Percentiles rank a stretch among this genome's conserved stretches.
Conservation (phyloP, 2,888 invertebrate genomes). For the Lithophane socia region DNA sequence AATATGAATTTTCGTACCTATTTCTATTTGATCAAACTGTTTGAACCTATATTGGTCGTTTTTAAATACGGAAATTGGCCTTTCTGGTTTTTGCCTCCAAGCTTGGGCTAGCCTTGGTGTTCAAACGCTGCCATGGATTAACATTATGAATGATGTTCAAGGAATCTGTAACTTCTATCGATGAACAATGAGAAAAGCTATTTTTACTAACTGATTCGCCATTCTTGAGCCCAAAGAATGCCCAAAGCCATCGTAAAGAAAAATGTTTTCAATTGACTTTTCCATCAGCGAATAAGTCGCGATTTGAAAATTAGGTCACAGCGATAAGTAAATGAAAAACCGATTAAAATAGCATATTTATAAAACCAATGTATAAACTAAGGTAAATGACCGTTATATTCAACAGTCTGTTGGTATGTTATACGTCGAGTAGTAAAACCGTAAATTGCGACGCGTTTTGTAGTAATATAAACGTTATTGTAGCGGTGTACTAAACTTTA, state of each 20-base stretch:
- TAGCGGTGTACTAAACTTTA: slow-evolving; percentile 29
- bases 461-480: slow-evolving; percentile 25
- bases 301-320: slow-evolving; percentile 46
- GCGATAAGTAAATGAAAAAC: slow-evolving; percentile 30
- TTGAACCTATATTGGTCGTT: not conserved
- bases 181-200: not conserved
- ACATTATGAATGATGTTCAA: not conserved
- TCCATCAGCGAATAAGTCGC: slow-evolving; percentile 3
- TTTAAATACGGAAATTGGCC: not conserved
- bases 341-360: slow-evolving; percentile 46
- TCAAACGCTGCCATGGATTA: not conserved
- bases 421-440: slow-evolving; percentile 35
- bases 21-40: too few relatives aligned
- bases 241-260: not conserved
- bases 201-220: not conserved
- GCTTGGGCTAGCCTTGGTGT: not conserved
- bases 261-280: slow-evolving; percentile 7
- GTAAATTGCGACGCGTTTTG: slow-evolving; percentile 37
- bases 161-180: not conserved
- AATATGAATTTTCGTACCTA: too few relatives aligned
- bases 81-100: not conserved
- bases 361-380: slow-evolving; percentile 38
- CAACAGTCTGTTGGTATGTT: slow-evolving; percentile 44
- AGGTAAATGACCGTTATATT: slow-evolving; percentile 51
- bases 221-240: too few relatives aligned